phyloP scores from a whole-genome alignment of 2,113 vertebrate species.

The Polypterus senegalus region DNA sequence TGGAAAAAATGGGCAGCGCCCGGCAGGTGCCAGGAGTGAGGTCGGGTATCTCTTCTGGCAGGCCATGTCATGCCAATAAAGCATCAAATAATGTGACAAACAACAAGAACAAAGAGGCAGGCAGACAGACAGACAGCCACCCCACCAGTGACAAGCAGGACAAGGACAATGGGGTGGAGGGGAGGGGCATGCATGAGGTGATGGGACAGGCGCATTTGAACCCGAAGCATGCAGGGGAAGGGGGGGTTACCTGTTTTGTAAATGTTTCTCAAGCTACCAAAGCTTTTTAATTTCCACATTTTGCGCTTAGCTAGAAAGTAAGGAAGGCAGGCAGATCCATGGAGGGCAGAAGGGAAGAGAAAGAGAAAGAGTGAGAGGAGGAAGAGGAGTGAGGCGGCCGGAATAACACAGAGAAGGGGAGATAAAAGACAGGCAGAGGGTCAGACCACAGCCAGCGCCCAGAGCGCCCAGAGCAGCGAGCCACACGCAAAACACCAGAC shows the following conservation, averaged over 20 bases:
- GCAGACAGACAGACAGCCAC: not conserved
- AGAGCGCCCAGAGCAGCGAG: not conserved
- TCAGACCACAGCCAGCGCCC: constrained; percentile 16
- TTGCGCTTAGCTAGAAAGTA: constrained; percentile 90
- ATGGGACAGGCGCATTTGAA: not conserved
- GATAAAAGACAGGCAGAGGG: constrained; percentile 11
- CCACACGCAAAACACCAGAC: not conserved
- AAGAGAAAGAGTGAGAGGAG: constrained; percentile 34
- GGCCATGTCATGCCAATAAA: too few relatives aligned
- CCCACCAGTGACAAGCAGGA: not conserved
- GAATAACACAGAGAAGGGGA: constrained; percentile 27
- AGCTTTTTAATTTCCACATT: constrained; percentile 99
- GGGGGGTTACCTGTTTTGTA: constrained; percentile 90
- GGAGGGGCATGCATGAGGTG: not conserved
- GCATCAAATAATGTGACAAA: too few relatives aligned
- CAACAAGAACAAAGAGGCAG: not conserved
- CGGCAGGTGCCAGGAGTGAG: too few relatives aligned
- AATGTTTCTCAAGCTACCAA: constrained; percentile 99
- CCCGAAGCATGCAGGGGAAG: constrained; percentile 13
- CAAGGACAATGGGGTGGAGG: not conserved
- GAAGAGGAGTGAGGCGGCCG: constrained; percentile 29
- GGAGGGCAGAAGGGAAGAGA: constrained; percentile 24
- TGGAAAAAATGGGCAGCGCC: too few relatives aligned
- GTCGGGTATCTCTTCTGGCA: too few relatives aligned
- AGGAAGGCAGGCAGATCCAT: constrained; percentile 38